A percentile compares a stretch with the other conserved stretches of the same genome.
Evolutionary conservation across 1,140 invertebrate genomes (phyloP).

Genomic region (Drosophila malerkotliana): DNA sequence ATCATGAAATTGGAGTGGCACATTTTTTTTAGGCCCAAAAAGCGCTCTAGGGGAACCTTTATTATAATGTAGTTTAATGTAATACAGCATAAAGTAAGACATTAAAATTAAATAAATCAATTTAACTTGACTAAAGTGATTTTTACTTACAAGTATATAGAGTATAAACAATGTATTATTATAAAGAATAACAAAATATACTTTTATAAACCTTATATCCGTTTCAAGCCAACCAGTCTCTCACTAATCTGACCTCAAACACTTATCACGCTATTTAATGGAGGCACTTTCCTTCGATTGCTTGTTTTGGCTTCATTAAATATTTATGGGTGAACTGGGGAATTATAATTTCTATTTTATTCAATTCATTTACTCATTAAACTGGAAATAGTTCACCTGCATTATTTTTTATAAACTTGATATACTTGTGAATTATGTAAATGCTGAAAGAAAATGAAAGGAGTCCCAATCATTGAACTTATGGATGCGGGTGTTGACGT

Average conservation of each 20-base stretch:
- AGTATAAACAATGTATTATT: no score
- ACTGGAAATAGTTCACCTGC: constrained; percentile 37
- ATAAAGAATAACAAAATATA: no score
- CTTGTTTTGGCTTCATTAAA: constrained; percentile 35
- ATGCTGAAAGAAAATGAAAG: constrained; percentile 43
- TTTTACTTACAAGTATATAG: no score
- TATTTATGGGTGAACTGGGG: constrained; percentile 43
- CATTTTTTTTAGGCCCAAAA: neutral
- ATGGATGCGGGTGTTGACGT: constrained; percentile 1
- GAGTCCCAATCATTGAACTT: neutral
- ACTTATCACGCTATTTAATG: constrained; percentile 52
- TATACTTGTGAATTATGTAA: constrained; percentile 55
- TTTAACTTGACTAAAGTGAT: neutral
- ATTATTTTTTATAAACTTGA: constrained; percentile 37
- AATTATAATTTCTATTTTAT: constrained; percentile 35
- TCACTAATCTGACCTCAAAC: constrained; percentile 19
- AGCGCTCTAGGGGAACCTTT: neutral
- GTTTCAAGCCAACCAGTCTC: neutral
- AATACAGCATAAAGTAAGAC: neutral
- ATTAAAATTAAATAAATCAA: neutral
- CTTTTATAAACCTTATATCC: neutral
- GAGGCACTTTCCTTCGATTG: constrained; percentile 50
- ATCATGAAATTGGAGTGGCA: neutral
- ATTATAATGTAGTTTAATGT: neutral
- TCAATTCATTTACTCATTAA: constrained; percentile 57